These are phyloP conservation scores for Hyaena hyaena DNA, from an alignment of 2,113 vertebrate species.

Conservation along the genomic window DNA sequence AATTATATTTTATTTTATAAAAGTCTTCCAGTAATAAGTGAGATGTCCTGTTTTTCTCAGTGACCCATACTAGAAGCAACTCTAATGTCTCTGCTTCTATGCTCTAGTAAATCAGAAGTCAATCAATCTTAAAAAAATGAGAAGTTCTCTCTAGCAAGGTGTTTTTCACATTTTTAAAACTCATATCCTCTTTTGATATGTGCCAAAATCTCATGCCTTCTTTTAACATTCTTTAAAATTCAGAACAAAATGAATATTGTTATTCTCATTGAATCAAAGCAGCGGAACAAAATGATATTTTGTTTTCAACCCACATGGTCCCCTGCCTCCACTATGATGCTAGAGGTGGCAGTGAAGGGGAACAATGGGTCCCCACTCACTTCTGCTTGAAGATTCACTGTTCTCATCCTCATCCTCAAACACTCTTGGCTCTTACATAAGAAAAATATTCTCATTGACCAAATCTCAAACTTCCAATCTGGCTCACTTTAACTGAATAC, in stretches of 20 bases:
- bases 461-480: not conserved
- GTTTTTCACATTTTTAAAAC: not conserved
- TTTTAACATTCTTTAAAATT: constrained; percentile 19
- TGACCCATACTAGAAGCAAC: not conserved
- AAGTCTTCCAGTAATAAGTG: not conserved
- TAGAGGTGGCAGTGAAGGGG: accelerated
- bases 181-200: not conserved
- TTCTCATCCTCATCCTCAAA: not conserved
- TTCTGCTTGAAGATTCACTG: not conserved
- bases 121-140: not conserved
- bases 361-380: accelerated
- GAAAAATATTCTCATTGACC: not conserved
- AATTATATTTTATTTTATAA: not conserved
- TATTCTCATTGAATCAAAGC: constrained; percentile 32
- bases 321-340: no score
- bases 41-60: not conserved
- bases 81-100: not conserved
- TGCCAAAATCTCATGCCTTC: not conserved
- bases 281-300: not conserved
- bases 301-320: not conserved
- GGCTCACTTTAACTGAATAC: not conserved
- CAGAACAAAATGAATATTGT: constrained; percentile 43
- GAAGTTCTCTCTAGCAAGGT: not conserved
- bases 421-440: not conserved
- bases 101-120: not conserved